Evolutionary conservation across 2,113 vertebrate species (phyloP).

Genomic region (Bagarius yarrelli): DNA sequence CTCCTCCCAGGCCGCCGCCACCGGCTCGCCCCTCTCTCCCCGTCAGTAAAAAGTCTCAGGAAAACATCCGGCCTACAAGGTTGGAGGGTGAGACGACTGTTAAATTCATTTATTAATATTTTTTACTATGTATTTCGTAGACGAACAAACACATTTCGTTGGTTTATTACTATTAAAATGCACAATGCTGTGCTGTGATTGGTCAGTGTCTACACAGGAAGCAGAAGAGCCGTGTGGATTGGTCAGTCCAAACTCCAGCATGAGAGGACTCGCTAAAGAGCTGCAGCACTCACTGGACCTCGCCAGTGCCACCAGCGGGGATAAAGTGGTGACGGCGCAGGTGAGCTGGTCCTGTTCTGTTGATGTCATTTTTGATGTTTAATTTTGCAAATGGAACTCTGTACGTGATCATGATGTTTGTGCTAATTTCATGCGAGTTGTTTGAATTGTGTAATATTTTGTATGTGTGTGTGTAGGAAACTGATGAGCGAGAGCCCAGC

Average conservation of each 20-base stretch:
- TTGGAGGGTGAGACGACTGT: constrained; percentile 78
- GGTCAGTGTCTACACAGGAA: constrained; percentile 70
- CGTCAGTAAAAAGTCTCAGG: constrained; percentile 86
- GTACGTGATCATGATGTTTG: not conserved
- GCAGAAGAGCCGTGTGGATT: constrained; percentile 75
- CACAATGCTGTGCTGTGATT: constrained; percentile 11
- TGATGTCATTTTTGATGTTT: not conserved
- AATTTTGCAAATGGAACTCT: not conserved
- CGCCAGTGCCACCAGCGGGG: constrained; percentile 94
- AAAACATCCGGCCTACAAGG: constrained; percentile 75
- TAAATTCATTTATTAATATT: not conserved
- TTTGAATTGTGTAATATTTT: not conserved
- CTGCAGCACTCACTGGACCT: constrained; percentile 94
- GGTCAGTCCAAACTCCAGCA: constrained; percentile 77
- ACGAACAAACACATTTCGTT: not conserved
- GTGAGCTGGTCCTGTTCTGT: constrained; percentile 60
- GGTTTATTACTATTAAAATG: not conserved
- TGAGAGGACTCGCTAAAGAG: constrained; percentile 83
- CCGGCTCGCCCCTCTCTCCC: constrained; percentile 83
- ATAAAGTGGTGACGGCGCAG: constrained; percentile 96
- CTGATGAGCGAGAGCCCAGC: constrained; percentile 76
- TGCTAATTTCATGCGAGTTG: too few species aligned
- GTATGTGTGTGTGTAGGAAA: constrained; percentile 77
- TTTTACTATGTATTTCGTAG: not conserved
- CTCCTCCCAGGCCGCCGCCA: constrained; percentile 89